Evolutionary conservation across 1,140 invertebrate species (phyloP).

Genomic region (Yoshiicerus persimilis): DNA sequence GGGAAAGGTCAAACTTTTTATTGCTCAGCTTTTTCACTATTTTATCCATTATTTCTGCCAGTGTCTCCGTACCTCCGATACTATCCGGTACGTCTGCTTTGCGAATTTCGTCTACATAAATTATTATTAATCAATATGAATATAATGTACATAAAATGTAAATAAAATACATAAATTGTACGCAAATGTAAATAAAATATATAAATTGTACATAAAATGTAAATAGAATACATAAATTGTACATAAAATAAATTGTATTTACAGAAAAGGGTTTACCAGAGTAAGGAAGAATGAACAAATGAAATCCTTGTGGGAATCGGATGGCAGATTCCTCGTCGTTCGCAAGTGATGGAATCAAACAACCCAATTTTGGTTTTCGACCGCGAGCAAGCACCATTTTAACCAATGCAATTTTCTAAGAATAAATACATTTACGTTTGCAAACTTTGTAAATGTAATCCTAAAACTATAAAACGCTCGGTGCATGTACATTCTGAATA

Average conservation of each 20-base stretch:
- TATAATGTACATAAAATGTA: neutral
- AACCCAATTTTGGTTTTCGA: slow-evolving; percentile 29
- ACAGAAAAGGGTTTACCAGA: neutral
- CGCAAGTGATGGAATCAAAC: slow-evolving; percentile 30
- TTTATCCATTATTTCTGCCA: slow-evolving; percentile 31
- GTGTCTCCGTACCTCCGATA: neutral
- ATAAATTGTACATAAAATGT: neutral
- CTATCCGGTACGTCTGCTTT: neutral
- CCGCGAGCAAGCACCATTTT: slow-evolving; percentile 32
- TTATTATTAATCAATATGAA: neutral
- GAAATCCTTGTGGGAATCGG: slow-evolving; percentile 43
- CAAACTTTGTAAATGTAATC: too few species aligned
- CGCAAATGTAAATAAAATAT: too few species aligned
- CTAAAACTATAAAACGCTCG: too few species aligned
- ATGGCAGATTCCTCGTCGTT: neutral
- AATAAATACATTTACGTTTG: too few species aligned
- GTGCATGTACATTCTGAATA: neutral
- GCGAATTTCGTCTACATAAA: slow-evolving; percentile 39
- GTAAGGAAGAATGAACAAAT: slow-evolving; percentile 33
- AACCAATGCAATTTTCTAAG: slow-evolving; percentile 41
- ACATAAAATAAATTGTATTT: too few species aligned
- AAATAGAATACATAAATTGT: too few species aligned
- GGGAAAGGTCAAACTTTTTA: slow-evolving; percentile 15
- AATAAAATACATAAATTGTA: too few species aligned
- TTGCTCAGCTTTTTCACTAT: slow-evolving; percentile 41